Evolutionary conservation across 2,113 vertebrate genomes (phyloP), one percentile per base, ranked within the genome.

Genomic region (Rhodinocichla rosea): DNA sequence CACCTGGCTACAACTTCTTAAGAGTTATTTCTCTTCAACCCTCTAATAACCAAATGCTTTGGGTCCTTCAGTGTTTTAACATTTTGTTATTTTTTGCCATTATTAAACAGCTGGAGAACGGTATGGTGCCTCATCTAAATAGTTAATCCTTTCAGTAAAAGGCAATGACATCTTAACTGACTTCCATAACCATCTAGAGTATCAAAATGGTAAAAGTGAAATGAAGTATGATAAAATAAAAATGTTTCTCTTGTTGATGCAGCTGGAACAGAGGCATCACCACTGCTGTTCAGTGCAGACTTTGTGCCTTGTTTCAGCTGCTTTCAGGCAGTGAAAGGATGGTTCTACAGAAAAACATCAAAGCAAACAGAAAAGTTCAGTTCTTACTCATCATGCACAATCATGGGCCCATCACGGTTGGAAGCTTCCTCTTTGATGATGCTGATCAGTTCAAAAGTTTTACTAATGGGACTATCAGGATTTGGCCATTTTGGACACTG

Each of bases 351-450:
- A 52, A 67, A 69, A 90, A 42, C 23, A 84, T 20, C 24, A 57
- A 50, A 92, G 44, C 19, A 59, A 81, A 75, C 22, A 33, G 44
- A 73, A 87, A 89, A 76, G 20, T 73, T 16, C 26, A 63, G 30
- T 57, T 95, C 99, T 98, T 98, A 99, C 99, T 99, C 98, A 28
- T 99, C 99, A 16, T 99, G 99, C 56, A 99, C 98, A 75, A 99
- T 98, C 64, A 97, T 96, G 26, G 99, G 99, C 8, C 99, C 98
- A 55, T 99, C 99, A 90, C 98, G 98, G 77, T 57, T 96, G 47
- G 95, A 76, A 40, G 97, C 97, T 92, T 98, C 98, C 83, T 99
- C 98, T 95, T 98, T 98, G 90, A 99, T 98, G 88, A 99, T 94
- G 92, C 96, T 98, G 90, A 99, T 97, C 70, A 99, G 98, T 97